These are phyloP conservation scores for Betta splendens DNA, from an alignment of 2,797 vertebrate genomes.

Conservation along the genomic window DNA sequence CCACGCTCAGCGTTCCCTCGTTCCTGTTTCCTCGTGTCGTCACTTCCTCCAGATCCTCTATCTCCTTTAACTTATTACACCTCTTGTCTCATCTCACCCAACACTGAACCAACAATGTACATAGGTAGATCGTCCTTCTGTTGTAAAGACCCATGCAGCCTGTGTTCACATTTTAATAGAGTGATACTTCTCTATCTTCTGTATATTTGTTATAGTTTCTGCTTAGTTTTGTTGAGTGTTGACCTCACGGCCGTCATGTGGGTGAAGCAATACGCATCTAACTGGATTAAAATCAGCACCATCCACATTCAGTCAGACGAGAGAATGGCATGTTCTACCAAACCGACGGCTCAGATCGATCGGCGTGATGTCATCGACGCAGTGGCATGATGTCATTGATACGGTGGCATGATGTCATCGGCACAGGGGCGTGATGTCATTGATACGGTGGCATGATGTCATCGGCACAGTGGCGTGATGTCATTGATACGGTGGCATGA, in stretches of 20 bases:
- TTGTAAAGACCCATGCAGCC: constrained; percentile 37
- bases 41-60: not conserved
- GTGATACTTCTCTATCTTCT: constrained; percentile 22
- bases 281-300: no score
- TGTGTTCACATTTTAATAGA: constrained; percentile 32
- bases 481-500: no score
- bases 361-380: constrained; percentile 24
- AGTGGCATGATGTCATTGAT: no score
- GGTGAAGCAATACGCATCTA: not conserved
- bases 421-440: no score
- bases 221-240: constrained; percentile 26
- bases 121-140: constrained; percentile 40
- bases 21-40: not conserved
- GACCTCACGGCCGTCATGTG: constrained; percentile 14
- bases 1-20: no score
- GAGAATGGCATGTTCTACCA: not conserved
- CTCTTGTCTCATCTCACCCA: constrained; percentile 38
- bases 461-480: no score
- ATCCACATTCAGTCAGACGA: no score
- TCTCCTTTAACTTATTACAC: not conserved
- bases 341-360: constrained; percentile 7
- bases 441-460: no score
- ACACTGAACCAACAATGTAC: constrained; percentile 51
- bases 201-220: constrained; percentile 50
- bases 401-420: no score